phyloP scores from a whole-genome alignment of 2,888 invertebrate species.

The Meandrusa payeni region DNA sequence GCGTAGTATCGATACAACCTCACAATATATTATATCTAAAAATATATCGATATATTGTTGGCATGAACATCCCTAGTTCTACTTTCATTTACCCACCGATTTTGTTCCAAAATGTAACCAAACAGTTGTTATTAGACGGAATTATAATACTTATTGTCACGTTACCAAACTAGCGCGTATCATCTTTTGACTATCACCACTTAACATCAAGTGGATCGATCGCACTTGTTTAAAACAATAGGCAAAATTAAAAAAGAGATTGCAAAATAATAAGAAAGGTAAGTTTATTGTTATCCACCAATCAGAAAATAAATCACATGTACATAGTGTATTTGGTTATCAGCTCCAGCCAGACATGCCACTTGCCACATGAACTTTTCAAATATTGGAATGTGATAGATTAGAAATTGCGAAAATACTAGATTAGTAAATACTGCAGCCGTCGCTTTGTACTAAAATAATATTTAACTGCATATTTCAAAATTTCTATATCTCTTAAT shows the following conservation, averaged over 20 bases:
- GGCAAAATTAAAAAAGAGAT: constrained; percentile 19
- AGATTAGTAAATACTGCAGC: constrained; percentile 37
- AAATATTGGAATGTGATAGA: constrained; percentile 67
- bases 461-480: constrained; percentile 29
- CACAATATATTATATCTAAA: no score
- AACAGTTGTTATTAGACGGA: no score
- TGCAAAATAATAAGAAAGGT: constrained; percentile 36
- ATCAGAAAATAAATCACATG: constrained; percentile 67
- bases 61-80: no score
- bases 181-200: no score
- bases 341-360: constrained; percentile 59
- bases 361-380: constrained; percentile 41
- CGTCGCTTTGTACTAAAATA: constrained; percentile 43
- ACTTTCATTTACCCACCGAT: no score
- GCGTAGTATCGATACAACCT: no score
- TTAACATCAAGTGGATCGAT: no score
- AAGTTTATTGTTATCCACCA: constrained; percentile 61
- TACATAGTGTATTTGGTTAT: constrained; percentile 65
- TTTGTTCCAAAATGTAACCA: no score
- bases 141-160: no score
- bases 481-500: constrained; percentile 40
- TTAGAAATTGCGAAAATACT: constrained; percentile 35
- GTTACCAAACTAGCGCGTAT: no score
- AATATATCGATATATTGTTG: no score
- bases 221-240: no score